Base-by-base conservation (phyloP, 2,888 invertebrate genomes). In the Pandemis corylana region DNA sequence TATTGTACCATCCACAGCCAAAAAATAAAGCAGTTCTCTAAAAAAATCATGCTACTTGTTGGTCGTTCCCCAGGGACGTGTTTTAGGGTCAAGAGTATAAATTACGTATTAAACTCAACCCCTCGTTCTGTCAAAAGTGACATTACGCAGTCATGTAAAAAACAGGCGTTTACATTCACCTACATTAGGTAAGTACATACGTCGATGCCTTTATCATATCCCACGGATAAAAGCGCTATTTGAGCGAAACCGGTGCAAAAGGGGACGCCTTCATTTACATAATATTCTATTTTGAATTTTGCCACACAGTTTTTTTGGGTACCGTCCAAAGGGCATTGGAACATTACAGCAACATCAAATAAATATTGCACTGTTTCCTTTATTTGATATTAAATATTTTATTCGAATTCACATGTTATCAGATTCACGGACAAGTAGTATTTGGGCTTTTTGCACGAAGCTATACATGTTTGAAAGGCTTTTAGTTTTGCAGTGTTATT, bases 241-340 rank as follows among this genome's bases (percentile, higher is more conserved):
- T 65, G 53, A 67, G 67, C 15, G 64, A 64, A 64, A n/a, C 67
- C 51, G 36, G 63, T 46, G 68, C 64, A 7, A 68, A 72, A 76
- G 72, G 68, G 72, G 76, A 68, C 65, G 36, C 46, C 4, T 53
- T 41, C 49, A 76, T 76, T 69, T 72, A 72, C 76, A 76, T 76
- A 76, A 76, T 76, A 76, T 76, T 69, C 76, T 76, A 59, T 76
- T 76, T 69, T 76, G 76, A 72, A 76, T 68, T 68, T 68, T 28
- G 44, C 49, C 56, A 56, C 64, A 49, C n/a, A 46, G 69, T 74
- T 69, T 61, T 56, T 66, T 66, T 53, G 65, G 69, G 74, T 69
- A 61, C 69, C 69, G 61, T 36, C n/a, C 53, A 13, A 72, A 7
- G 41, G 49, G n/a, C 28, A 42, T 59, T 28, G 59, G 3, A 59